Evolutionary conservation across 2,113 vertebrate species (phyloP), one percentile per base, ranked within the genome.

Genomic region (Oncorhynchus kisutch): DNA sequence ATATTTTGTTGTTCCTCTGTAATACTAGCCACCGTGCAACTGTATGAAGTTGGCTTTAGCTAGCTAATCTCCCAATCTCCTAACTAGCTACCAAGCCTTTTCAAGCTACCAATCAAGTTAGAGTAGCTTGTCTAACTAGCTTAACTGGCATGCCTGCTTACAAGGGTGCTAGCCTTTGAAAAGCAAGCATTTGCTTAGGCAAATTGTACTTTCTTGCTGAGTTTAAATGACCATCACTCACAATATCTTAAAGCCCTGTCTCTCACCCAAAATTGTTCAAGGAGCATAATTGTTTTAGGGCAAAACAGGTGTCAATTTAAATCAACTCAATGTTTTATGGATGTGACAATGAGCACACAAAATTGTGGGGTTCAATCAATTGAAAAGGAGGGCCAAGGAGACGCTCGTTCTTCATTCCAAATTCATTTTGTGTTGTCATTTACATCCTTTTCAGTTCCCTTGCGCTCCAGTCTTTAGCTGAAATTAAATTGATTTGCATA

Each of bases 401-500:
- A 85, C 84, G 82, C 68, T 74, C 67, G 86, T 83, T 74, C 75
- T 81, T 87, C 71, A 81, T 86, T 88, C 73, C 12, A 70, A 86
- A 81, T 84, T 73, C 70, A 76, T 81, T 81, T 85, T 67, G 82
- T 81, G 84, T 76, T 76, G 85, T 86, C 79, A 72, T 85, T 90
- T 86, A 87, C 82, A 88, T 91, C 89, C 79, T 79, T 78, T 88
- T 84, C 79, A 78, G 39, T 85, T 90, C 82, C 54, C 78, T 86
- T 76, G 82, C 59, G 75, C 70, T 82, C 65, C 73, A 85, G 78
- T 82, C 89, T 90, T 88, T 81, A 79, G 72, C 82, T 77, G 78
- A 82, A 90, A 92, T 92, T 83, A 91, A 93, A 92, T 89, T 82
- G 80, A 91, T 92, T 92, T 90, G 85, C 88, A 91, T 91, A 89